These are phyloP conservation scores for Notarius quadriscutis DNA, from an alignment of 2,113 vertebrate genomes.

Conservation along the genomic window DNA sequence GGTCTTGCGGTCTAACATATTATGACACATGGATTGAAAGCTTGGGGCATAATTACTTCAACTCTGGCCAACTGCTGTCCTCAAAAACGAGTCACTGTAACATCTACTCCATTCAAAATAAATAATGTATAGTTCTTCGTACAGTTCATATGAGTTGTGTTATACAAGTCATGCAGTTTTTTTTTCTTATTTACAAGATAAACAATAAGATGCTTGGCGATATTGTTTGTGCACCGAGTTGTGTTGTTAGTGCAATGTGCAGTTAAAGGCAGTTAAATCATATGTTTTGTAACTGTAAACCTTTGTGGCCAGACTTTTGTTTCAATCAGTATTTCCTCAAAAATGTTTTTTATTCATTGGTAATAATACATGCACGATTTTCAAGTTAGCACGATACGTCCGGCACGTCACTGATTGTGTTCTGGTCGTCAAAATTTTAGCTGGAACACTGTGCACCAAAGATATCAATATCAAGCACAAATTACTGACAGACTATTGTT, in stretches of 20 bases:
- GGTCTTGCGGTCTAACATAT: constrained; percentile 26
- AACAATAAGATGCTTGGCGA: background rate
- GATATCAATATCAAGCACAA: background rate
- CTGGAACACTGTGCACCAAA: background rate
- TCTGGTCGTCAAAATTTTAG: background rate
- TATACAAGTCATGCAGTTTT: background rate
- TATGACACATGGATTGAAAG: constrained; percentile 36
- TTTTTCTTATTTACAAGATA: background rate
- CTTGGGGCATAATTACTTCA: constrained; percentile 44
- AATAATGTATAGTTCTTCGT: constrained; percentile 18
- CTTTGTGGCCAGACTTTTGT: background rate
- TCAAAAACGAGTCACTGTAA: constrained; percentile 26
- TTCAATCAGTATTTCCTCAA: background rate
- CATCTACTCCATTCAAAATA: constrained; percentile 33
- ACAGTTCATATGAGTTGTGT: background rate
- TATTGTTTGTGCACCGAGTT: background rate
- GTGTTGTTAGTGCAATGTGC: background rate
- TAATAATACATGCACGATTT: constrained; percentile 32
- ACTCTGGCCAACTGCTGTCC: constrained; percentile 27
- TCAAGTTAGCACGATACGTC: constrained; percentile 19
- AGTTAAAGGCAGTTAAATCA: background rate
- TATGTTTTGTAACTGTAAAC: no score
- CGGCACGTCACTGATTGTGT: background rate
- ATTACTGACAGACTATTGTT: background rate
- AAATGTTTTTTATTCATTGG: background rate